Conservation (phyloP, 2,113 vertebrate species). For the Dicentrarchus labrax region DNA sequence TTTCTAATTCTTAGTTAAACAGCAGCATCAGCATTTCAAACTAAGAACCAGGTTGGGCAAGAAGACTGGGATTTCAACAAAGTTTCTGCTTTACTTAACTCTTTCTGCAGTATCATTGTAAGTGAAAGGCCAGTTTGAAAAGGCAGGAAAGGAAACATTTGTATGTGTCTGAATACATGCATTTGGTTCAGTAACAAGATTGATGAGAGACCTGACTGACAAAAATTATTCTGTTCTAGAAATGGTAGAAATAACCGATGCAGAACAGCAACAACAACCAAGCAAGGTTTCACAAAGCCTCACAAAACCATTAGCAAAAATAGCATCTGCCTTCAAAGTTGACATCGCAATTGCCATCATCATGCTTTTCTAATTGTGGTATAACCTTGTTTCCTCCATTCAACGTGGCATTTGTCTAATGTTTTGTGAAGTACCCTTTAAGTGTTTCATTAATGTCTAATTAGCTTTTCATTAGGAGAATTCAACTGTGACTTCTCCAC, state of each 20-base stretch:
- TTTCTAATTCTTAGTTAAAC: not conserved
- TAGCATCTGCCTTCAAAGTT: constrained; percentile 35
- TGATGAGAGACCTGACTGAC: not conserved
- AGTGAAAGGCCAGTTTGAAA: not conserved
- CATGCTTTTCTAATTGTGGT: constrained; percentile 39
- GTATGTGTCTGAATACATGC: not conserved
- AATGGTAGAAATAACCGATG: constrained; percentile 8
- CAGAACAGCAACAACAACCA: constrained; percentile 6
- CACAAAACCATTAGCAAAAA: constrained; percentile 42
- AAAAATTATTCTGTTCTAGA: not conserved
- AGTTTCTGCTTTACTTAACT: not conserved
- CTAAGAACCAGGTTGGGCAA: constrained; percentile 6
- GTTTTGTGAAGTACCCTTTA: constrained; percentile 57
- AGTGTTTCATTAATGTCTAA: constrained; percentile 72
- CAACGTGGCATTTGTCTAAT: constrained; percentile 53
- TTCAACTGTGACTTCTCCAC: constrained; percentile 53
- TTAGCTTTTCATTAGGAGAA: constrained; percentile 70
- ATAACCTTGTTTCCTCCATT: constrained; percentile 39
- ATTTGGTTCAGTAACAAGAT: constrained; percentile 8
- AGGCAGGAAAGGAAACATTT: not conserved
- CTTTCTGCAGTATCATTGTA: constrained; percentile 1
- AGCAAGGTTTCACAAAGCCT: constrained; percentile 3
- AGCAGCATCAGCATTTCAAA: constrained; percentile 43
- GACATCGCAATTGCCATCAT: constrained; percentile 31
- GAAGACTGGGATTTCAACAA: not conserved